Conservation (phyloP, 2,113 vertebrate species). For the Brachypteracias leptosomus region DNA sequence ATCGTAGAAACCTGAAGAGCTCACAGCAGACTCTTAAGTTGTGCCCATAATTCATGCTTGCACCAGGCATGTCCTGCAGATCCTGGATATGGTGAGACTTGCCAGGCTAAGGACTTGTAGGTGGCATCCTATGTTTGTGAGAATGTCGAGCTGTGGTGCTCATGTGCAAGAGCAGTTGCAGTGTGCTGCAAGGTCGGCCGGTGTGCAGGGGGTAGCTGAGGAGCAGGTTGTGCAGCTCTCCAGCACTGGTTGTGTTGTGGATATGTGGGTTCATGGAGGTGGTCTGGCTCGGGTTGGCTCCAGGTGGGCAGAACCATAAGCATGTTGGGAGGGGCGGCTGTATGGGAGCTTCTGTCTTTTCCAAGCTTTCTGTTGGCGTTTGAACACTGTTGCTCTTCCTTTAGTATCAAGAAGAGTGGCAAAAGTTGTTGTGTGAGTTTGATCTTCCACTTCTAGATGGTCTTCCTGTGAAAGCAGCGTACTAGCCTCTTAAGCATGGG, state of each 20-base stretch:
- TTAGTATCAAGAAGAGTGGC: background rate
- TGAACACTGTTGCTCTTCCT: background rate
- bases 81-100: background rate
- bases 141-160: background rate
- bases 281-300: background rate
- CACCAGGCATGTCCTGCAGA: background rate
- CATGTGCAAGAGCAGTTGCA: background rate
- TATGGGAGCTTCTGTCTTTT: background rate
- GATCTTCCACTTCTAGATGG: background rate
- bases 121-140: background rate
- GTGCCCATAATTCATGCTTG: background rate
- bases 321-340: background rate
- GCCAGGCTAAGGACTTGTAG: background rate
- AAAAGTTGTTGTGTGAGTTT: background rate
- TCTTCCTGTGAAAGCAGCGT: background rate
- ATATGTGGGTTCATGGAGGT: accelerated
- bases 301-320: background rate
- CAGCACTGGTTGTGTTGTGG: background rate
- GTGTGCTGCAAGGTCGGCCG: accelerated
- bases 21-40: background rate
- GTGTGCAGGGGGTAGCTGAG: accelerated
- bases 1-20: background rate
- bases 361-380: background rate
- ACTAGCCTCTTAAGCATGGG: background rate
- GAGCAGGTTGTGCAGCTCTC: background rate